phyloP scores from a whole-genome alignment of 2,797 vertebrate species.

The Cheirogaleus major region DNA sequence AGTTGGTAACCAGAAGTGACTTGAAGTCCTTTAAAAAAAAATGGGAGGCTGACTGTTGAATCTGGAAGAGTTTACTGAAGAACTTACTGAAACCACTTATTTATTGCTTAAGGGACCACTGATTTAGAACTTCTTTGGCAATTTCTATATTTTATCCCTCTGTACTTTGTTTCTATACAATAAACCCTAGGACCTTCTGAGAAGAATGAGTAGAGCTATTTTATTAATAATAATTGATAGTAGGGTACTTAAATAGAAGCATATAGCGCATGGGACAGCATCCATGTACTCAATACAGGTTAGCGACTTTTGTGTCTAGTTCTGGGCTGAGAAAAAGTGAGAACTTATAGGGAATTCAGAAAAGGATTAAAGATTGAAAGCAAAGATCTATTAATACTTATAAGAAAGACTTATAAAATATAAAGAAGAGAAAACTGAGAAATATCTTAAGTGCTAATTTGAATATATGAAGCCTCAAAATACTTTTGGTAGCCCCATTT shows the following conservation, averaged over 20 bases:
- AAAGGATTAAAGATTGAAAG: conserved; percentile 18
- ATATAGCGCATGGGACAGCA: neutral
- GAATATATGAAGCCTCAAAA: conserved; percentile 10
- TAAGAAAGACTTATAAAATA: conserved; percentile 17
- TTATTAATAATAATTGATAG: conserved; percentile 46
- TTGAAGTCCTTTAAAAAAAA: conserved; percentile 35
- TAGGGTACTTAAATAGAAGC: neutral
- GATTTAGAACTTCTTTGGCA: neutral
- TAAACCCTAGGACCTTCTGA: conserved; percentile 1
- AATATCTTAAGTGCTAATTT: conserved; percentile 7
- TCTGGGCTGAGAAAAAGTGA: neutral
- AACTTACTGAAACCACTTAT: neutral
- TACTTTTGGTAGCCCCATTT: neutral
- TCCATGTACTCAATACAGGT: neutral
- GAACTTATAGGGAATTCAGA: neutral
- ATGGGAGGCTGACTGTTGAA: neutral
- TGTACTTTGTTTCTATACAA: neutral
- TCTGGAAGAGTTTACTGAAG: conserved; percentile 27
- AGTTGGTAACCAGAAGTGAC: neutral
- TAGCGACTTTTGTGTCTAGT: neutral
- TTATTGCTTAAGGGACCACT: conserved; percentile 2
- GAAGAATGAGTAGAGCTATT: conserved; percentile 33
- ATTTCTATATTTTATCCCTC: conserved; percentile 6
- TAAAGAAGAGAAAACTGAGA: neutral
- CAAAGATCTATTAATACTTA: neutral